Conservation (phyloP, 2,113 vertebrate species). For the Catharus bicknelli region DNA sequence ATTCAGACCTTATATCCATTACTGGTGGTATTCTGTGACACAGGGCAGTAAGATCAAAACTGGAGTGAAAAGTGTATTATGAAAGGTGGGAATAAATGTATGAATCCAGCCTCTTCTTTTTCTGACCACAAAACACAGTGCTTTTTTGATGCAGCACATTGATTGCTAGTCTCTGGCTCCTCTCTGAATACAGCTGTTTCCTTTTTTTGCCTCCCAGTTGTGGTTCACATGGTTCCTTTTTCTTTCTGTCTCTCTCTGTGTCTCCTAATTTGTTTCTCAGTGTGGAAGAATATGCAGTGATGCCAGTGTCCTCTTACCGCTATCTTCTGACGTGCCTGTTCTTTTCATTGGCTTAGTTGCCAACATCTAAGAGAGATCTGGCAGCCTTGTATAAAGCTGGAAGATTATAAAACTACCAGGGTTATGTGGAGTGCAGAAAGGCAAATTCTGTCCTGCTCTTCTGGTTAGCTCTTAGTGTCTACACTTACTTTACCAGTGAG, state of each 20-base stretch:
- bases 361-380: not conserved
- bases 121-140: not conserved
- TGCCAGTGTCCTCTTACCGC: not conserved
- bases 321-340: not conserved
- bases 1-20: not conserved
- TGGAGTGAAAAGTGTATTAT: not conserved
- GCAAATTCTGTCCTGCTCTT: not conserved
- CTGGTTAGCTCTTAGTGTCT: not conserved
- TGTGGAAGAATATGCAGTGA: not conserved
- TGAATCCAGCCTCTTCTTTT: not conserved
- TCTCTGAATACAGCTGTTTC: not conserved
- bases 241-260: not conserved
- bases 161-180: not conserved
- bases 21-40: not conserved
- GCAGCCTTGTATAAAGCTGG: not conserved
- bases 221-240: not conserved
- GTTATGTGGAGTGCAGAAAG: not conserved
- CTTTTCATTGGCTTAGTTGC: not conserved
- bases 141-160: not conserved
- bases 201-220: not conserved
- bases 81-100: not conserved
- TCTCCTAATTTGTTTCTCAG: not conserved
- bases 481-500: not conserved
- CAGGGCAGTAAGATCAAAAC: not conserved
- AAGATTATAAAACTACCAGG: not conserved